Evolutionary conservation across 2,888 invertebrate species (phyloP).

Genomic region (Heliothis peltigera): DNA sequence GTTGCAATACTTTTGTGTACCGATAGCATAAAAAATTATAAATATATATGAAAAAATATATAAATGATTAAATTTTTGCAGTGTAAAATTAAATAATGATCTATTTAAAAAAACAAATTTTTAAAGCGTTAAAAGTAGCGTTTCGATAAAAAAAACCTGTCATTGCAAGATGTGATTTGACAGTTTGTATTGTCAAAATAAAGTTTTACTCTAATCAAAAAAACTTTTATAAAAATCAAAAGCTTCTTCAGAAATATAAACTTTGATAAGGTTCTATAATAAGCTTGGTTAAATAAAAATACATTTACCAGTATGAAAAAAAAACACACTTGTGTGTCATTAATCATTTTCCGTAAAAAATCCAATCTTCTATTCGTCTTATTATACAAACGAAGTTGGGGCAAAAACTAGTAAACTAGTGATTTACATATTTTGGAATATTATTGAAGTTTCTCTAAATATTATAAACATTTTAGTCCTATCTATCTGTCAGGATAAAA

Average conservation of each 20-base stretch:
- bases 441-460: conserved; percentile 2
- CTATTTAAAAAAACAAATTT: too few species aligned
- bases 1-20: conserved; percentile 43
- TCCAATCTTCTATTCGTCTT: conserved; percentile 52
- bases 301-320: conserved; percentile 37
- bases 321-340: conserved; percentile 46
- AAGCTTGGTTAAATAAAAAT: conserved; percentile 42
- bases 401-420: conserved; percentile 43
- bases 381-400: conserved; percentile 23
- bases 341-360: conserved; percentile 58
- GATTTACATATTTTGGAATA: conserved; percentile 25
- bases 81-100: not conserved
- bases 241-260: conserved; percentile 27
- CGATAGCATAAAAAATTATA: conserved; percentile 31
- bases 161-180: conserved; percentile 25
- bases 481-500: too few species aligned
- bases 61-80: not conserved
- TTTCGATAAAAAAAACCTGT: conserved; percentile 8
- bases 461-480: too few species aligned
- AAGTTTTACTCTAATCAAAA: too few species aligned
- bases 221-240: too few species aligned
- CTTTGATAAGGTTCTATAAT: conserved; percentile 38
- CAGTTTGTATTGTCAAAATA: conserved; percentile 27
- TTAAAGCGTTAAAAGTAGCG: not conserved
- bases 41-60: too few species aligned